Evolutionary conservation across 2,888 invertebrate species (phyloP).

Genomic region (Zele albiditarsus): DNA sequence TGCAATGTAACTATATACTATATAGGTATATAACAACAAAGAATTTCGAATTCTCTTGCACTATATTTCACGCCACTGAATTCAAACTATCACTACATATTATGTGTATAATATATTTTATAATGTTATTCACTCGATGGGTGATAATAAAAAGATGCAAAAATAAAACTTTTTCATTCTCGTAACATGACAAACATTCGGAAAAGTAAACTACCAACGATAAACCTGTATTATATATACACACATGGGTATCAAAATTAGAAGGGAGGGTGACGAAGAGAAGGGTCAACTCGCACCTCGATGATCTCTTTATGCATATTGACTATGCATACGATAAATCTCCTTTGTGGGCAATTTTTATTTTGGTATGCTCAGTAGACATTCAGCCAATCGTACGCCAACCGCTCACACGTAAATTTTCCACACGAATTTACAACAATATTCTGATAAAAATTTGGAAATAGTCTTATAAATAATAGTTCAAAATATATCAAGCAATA

Average conservation of each 20-base stretch:
- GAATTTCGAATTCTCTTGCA: background rate
- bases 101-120: background rate
- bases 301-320: too few species aligned
- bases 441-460: too few species aligned
- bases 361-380: too few species aligned
- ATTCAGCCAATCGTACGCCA: too few species aligned
- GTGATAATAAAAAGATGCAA: background rate
- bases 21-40: background rate
- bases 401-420: too few species aligned
- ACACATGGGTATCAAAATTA: background rate
- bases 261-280: background rate
- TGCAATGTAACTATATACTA: background rate
- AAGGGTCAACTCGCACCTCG: background rate
- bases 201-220: conserved; percentile 45
- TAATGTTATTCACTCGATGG: background rate
- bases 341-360: too few species aligned
- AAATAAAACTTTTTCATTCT: conserved; percentile 29
- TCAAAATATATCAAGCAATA: too few species aligned
- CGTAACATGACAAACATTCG: conserved; percentile 44
- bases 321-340: too few species aligned
- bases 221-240: conserved; percentile 42
- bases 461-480: too few species aligned
- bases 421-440: too few species aligned
- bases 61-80: background rate
- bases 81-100: background rate